These are phyloP conservation scores for Nothobranchius furzeri DNA, from an alignment of 2,113 vertebrate species.

Conservation along the genomic window DNA sequence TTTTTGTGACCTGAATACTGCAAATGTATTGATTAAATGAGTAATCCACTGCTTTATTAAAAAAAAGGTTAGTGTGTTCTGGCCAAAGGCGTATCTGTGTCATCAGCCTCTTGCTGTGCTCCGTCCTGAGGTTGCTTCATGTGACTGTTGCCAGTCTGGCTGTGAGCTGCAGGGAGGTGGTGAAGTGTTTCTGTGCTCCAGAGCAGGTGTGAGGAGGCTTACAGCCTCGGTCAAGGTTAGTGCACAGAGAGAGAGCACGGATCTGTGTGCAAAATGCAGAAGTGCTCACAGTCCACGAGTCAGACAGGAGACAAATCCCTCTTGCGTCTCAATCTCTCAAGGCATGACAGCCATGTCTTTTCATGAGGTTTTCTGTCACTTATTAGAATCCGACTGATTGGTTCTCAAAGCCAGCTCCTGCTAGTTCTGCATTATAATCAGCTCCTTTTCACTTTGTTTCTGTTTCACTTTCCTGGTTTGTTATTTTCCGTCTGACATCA, in stretches of 20 bases:
- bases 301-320: constrained; percentile 4
- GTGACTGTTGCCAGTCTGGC: constrained; percentile 59
- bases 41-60: constrained; percentile 42
- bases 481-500: constrained; percentile 35
- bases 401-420: constrained; percentile 41
- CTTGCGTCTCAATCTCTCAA: constrained; percentile 1
- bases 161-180: constrained; percentile 44
- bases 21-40: too few relatives aligned
- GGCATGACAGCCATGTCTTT: constrained; percentile 27
- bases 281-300: constrained; percentile 35
- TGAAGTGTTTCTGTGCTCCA: constrained; percentile 45
- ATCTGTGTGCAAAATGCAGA: constrained; percentile 18
- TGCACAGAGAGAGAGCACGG: constrained; percentile 9
- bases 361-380: constrained; percentile 35
- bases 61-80: constrained; percentile 42
- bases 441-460: constrained; percentile 48
- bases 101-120: constrained; percentile 60
- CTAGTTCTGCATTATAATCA: constrained; percentile 52
- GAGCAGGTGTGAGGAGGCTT: constrained; percentile 58
- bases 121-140: constrained; percentile 65
- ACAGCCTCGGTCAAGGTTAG: constrained; percentile 66
- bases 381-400: constrained; percentile 51
- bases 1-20: too few relatives aligned
- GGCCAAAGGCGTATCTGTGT: constrained; percentile 52
- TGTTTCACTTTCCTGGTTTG: constrained; percentile 38